Base-by-base conservation (phyloP, 1,140 invertebrate species). In the Acromyrmex heyeri region DNA sequence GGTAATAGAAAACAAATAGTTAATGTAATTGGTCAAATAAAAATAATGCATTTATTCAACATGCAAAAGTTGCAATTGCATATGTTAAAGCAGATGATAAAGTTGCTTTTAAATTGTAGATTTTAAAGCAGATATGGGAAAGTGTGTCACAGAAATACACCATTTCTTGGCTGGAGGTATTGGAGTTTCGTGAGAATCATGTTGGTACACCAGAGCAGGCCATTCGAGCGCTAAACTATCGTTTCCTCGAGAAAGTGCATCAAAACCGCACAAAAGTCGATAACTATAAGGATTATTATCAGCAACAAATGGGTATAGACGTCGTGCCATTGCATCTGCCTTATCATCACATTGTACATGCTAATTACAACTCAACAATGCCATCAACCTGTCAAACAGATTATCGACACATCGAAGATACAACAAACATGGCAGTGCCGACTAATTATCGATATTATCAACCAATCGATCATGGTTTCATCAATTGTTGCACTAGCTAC, bases 81-180 rank as follows among this genome's bases (percentile, higher is more conserved):
- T 7, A 38, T 8, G 1, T 38, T 7, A 38, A 38, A 38, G 7
- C 7, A 38, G 34, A 38, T 38, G 34, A 7, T 21, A 12, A 64
- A 65, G 18, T 30, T 27, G 14, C n/a, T 12, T n/a, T 72, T 72
- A 27, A 91, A 38, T 77, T 38, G 14, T 65, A 96, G 96, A 97
- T 97, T 91, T 95, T 97, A 94, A 96, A 96, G 21, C 95, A 96
- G 88, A 96, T 97, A 85, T 97, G 96, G 95, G 96, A 97, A 91
- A 95, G 95, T 59, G 95, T 97, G 2, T 95, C 96, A 8, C 93
- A 93, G 81, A 95, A 93, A 4, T 96, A 94, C 82, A 95, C 94
- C 27, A 93, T 96, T 76, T 96, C 96, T 2, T 97, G 97, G 96
- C 89, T 96, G 27, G 97, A 98, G 82, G 96, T 97, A 8, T 93